Evolutionary conservation across 2,888 invertebrate species (phyloP).

Genomic region (Dasysyrphus tricinctus): DNA sequence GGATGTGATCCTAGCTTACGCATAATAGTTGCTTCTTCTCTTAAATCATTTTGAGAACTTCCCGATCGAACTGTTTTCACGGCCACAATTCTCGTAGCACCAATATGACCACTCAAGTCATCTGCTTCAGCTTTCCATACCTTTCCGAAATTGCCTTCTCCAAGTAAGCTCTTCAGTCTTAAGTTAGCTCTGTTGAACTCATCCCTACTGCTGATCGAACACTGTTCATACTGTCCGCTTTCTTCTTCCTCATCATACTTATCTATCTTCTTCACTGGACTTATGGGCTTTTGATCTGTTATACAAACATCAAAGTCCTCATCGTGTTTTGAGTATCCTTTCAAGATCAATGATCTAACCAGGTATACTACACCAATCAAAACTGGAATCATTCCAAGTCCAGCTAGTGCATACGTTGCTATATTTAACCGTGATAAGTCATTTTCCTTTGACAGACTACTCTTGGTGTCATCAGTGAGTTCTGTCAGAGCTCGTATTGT

Average conservation of each 20-base stretch:
- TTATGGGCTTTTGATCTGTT: constrained; percentile 85
- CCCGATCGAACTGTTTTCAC: constrained; percentile 93
- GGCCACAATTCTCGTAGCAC: constrained; percentile 91
- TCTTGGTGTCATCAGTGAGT: constrained; percentile 75
- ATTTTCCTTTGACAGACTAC: constrained; percentile 80
- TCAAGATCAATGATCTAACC: constrained; percentile 85
- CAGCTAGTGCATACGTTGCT: constrained; percentile 86
- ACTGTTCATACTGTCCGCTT: constrained; percentile 78
- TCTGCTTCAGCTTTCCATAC: constrained; percentile 95
- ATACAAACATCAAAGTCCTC: constrained; percentile 87
- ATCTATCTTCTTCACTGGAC: constrained; percentile 82
- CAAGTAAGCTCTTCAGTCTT: constrained; percentile 90
- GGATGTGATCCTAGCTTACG: constrained; percentile 92
- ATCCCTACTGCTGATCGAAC: constrained; percentile 82
- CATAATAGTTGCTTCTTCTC: constrained; percentile 93
- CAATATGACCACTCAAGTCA: constrained; percentile 90
- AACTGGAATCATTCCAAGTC: constrained; percentile 86
- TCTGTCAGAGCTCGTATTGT: constrained; percentile 8
- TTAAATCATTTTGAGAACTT: constrained; percentile 89
- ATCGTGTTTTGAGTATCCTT: constrained; percentile 82
- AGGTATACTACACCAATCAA: constrained; percentile 86
- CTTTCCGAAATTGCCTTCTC: constrained; percentile 94
- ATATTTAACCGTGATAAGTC: constrained; percentile 86
- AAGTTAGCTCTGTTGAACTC: constrained; percentile 92
- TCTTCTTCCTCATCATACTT: constrained; percentile 62